A percentile compares a stretch with the other conserved stretches of the same genome.
phyloP scores from a whole-genome alignment of 2,888 invertebrate species.

The Apodemia duryi region DNA sequence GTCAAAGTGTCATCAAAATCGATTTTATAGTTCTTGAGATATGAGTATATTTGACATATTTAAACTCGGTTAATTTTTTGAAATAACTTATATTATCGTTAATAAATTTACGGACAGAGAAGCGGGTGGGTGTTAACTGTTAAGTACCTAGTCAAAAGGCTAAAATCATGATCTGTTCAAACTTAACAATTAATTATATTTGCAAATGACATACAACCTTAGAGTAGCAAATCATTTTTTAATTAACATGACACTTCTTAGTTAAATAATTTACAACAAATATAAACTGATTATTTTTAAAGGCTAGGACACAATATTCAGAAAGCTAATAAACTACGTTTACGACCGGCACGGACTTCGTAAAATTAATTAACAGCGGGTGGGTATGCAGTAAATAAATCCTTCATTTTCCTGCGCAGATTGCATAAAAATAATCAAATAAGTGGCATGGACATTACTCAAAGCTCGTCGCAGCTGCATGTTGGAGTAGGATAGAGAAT shows the following conservation, averaged over 20 bases:
- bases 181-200: too few species aligned
- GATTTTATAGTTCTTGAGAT: too few species aligned
- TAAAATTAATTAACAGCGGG: constrained; percentile 69
- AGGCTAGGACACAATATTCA: constrained; percentile 28
- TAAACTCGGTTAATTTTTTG: too few species aligned
- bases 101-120: too few species aligned
- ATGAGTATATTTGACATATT: too few species aligned
- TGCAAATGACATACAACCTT: too few species aligned
- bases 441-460: constrained; percentile 75
- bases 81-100: too few species aligned
- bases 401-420: constrained; percentile 70
- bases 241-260: background rate
- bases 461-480: constrained; percentile 57
- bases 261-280: background rate
- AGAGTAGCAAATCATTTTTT: background rate
- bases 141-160: too few species aligned
- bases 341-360: constrained; percentile 33
- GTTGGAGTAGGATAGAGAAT: constrained; percentile 41
- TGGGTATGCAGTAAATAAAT: constrained; percentile 63
- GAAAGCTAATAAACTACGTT: constrained; percentile 30
- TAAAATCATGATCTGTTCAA: too few species aligned
- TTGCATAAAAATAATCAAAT: constrained; percentile 79
- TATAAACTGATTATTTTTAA: constrained; percentile 18
- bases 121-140: too few species aligned
- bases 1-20: too few species aligned